Percentiles rank a stretch among this genome's conserved stretches.
Evolutionary conservation across 1,140 invertebrate species (phyloP).

Genomic region (Drosophila navojoa): DNA sequence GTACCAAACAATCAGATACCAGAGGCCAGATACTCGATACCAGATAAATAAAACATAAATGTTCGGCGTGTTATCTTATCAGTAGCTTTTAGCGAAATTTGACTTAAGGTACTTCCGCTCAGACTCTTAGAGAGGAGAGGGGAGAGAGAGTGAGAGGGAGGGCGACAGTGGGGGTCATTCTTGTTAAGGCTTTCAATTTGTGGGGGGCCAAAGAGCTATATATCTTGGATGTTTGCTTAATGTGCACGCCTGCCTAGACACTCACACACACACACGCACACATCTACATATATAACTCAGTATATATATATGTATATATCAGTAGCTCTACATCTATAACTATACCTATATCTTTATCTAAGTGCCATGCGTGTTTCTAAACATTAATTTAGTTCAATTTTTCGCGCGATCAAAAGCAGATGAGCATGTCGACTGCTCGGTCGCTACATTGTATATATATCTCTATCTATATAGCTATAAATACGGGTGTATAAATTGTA

Average conservation of each 20-base stretch:
- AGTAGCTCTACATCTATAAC: background rate
- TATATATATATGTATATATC: constrained; percentile 10
- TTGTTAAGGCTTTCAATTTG: background rate
- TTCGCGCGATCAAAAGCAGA: constrained; percentile 79
- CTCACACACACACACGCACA: background rate
- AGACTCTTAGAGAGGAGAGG: no score
- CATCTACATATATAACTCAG: background rate
- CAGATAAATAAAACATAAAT: background rate
- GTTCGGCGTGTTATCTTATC: constrained; percentile 64
- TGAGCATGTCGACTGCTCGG: constrained; percentile 65
- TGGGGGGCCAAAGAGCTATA: background rate
- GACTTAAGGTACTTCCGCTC: constrained; percentile 72
- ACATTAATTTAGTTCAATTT: constrained; percentile 81
- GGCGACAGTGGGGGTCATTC: background rate
- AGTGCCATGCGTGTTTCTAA: constrained; percentile 69
- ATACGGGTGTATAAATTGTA: constrained; percentile 63
- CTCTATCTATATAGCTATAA: constrained; percentile 33
- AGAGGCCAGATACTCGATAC: no score
- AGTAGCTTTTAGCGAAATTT: constrained; percentile 61
- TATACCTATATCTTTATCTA: constrained; percentile 20
- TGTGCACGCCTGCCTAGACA: background rate
- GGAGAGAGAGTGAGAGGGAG: background rate
- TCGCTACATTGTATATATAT: constrained; percentile 52
- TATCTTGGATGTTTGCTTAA: constrained; percentile 19
- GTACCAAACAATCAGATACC: background rate